phyloP scores from a whole-genome alignment of 2,113 vertebrate species.

The Todiramphus chloris region DNA sequence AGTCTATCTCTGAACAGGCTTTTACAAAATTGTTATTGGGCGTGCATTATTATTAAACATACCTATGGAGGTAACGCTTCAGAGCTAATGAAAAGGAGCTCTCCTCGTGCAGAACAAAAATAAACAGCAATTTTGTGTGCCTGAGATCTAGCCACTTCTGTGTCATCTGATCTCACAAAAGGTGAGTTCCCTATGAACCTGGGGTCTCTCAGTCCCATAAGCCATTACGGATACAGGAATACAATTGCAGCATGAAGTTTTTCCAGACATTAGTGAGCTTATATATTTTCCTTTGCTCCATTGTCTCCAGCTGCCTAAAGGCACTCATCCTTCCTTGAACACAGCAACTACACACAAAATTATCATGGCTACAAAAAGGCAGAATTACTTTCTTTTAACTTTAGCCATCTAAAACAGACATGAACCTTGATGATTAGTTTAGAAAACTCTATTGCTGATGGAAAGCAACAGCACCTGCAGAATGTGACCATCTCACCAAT shows the following conservation, averaged over 20 bases:
- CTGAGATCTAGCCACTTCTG: neutral
- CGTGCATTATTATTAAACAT: neutral
- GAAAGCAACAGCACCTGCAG: neutral
- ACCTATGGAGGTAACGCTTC: neutral
- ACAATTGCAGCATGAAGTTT: neutral
- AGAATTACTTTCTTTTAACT: neutral
- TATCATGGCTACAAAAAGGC: neutral
- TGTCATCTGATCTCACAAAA: neutral
- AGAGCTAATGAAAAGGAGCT: neutral
- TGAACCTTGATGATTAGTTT: neutral
- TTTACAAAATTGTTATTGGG: neutral
- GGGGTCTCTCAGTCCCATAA: neutral
- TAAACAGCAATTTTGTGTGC: neutral
- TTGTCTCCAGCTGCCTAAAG: neutral
- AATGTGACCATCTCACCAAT: neutral
- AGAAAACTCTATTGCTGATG: neutral
- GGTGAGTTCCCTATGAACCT: neutral
- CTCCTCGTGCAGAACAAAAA: neutral
- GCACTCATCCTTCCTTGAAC: neutral
- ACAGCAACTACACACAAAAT: neutral
- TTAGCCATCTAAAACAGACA: neutral
- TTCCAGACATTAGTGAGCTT: neutral
- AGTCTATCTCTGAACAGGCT: neutral
- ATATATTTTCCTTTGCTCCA: neutral
- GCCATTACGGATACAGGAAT: neutral